Base-by-base conservation (phyloP, 2,113 vertebrate species). In the Anhinga anhinga region DNA sequence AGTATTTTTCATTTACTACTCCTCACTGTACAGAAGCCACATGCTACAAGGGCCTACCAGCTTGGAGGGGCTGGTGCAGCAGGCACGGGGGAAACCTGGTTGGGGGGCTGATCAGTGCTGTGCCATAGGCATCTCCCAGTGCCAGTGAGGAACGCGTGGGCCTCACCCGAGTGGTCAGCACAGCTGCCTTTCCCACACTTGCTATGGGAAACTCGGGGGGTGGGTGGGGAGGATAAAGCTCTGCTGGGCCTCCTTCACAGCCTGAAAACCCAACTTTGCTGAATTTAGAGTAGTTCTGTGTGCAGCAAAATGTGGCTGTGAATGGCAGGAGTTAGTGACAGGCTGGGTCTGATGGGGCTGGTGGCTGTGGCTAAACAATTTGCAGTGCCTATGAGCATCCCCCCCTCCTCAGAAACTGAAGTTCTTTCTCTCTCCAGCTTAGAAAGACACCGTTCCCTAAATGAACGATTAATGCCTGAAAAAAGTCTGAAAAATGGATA, bases 401-500 rank as follows among this genome's bases (percentile, higher is more conserved):
- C 25, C 47, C 20, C 6, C 23, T 3, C 11, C 6, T 38, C 36
- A 5, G 20, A 69, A 78, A 82, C 88, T 44, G 58, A 88, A 50
- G 27, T 86, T 92, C 82, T 94, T 21, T n/a, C 47, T 42, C 77
- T 13, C 21, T 71, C 93, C 95, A 52, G 72, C 91, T 77, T 86
- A 65, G 25, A 94, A 87, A 81, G 72, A 74, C 84, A 36, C 92
- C 44, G 93, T 62, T 96, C 88, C 93, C 91, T 77, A 97, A 98
- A 98, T 96, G 92, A 98, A 98, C 90, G 96, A 98, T 98, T 98
- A 98, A 98, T 97, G 96, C 94, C 95, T 61, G 93, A 95, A 98
- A 96, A 97, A 98, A 98, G 96, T 93, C 98, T 98, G 98, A 98
- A 98, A 98, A 98, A 98, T 98, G 98, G 92, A 91, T 98, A 97